Percentiles rank a stretch among this genome's conserved stretches.
phyloP scores from a whole-genome alignment of 2,113 vertebrate genomes.

The Poicephalus meyeri region DNA sequence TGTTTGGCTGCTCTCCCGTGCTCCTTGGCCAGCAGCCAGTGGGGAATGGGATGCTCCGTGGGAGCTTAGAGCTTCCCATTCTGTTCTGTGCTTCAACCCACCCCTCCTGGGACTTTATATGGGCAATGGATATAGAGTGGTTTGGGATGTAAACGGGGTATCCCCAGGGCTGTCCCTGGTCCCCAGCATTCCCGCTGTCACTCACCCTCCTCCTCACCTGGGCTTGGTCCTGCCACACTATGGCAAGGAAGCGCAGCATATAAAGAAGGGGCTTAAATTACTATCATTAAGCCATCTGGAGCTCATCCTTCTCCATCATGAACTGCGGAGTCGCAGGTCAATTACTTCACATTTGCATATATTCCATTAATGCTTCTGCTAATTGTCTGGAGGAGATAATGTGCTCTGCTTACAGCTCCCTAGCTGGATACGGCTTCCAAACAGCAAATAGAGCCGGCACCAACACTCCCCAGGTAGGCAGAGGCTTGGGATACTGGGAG shows the following conservation, averaged over 20 bases:
- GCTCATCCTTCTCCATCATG: constrained; percentile 58
- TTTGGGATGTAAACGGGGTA: accelerated
- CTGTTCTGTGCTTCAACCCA: background rate
- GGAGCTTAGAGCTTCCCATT: background rate
- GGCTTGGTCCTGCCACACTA: background rate
- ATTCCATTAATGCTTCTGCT: constrained; percentile 72
- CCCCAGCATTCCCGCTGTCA: background rate
- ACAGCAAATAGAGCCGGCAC: background rate
- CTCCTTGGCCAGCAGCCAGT: background rate
- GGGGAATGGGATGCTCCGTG: background rate
- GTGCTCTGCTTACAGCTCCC: constrained; percentile 6
- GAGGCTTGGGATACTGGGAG: accelerated
- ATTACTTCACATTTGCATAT: constrained; percentile 75
- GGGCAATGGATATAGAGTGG: accelerated
- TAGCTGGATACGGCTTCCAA: constrained; percentile 19
- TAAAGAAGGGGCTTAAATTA: constrained; percentile 58
- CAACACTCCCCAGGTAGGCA: accelerated
- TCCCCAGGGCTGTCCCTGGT: background rate
- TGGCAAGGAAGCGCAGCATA: background rate
- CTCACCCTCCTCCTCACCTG: background rate
- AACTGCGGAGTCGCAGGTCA: constrained; percentile 61
- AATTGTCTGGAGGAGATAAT: constrained; percentile 73
- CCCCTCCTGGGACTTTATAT: background rate
- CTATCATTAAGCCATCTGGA: constrained; percentile 74
- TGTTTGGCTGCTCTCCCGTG: accelerated